Conservation (phyloP, 2,113 vertebrate species). For the Petromus typicus region DNA sequence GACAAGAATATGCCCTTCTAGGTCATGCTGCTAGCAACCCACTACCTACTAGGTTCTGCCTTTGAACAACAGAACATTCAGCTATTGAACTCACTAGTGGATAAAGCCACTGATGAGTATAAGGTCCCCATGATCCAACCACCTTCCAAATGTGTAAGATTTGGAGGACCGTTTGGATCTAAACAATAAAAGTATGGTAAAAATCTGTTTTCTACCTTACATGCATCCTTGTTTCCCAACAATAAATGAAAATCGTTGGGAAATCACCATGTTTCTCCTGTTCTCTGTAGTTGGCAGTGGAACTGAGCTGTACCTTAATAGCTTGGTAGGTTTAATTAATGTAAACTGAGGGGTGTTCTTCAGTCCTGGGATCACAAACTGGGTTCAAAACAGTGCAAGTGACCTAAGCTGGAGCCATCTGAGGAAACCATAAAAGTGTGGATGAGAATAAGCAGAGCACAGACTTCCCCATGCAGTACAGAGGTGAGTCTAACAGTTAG, state of each 20-base stretch:
- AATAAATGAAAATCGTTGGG: background rate
- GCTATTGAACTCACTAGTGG: background rate
- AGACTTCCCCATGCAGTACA: background rate
- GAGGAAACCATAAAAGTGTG: background rate
- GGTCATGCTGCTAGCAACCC: background rate
- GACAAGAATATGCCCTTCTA: background rate
- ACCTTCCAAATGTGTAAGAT: background rate
- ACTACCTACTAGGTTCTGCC: background rate
- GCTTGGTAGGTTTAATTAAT: background rate
- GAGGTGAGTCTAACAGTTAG: background rate
- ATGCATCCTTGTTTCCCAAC: background rate
- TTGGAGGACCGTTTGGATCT: background rate
- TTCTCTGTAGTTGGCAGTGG: background rate
- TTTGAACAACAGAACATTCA: background rate
- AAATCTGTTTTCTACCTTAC: background rate
- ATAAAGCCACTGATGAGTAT: background rate
- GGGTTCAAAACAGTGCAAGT: slow-evolving; percentile 9
- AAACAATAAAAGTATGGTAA: background rate
- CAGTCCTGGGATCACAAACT: background rate
- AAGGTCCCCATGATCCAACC: background rate
- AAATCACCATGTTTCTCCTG: background rate
- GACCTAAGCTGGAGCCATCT: background rate
- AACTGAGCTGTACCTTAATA: background rate
- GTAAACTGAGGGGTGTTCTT: background rate
- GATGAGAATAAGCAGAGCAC: background rate